Evolutionary conservation across 1,140 invertebrate species (phyloP), one percentile per base, ranked within the genome.

Genomic region (Homalodisca vitripennis): DNA sequence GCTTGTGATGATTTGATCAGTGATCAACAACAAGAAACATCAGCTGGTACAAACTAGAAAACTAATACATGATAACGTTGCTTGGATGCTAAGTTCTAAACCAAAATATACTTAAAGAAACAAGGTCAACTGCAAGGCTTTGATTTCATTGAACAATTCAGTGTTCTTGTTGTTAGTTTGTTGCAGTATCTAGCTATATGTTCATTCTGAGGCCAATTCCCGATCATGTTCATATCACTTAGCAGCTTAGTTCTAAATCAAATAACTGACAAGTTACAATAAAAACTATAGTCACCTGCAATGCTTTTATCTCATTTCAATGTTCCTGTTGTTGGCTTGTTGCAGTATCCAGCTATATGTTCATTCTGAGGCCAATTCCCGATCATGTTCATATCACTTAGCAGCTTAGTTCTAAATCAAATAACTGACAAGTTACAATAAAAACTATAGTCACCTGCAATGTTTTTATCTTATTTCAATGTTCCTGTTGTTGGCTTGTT

Each of bases 371-470:
- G 84, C 79, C 20, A 92, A 86, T 72, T 92, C 91, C 47, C 87
- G 86, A 78, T 93, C 89, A 81, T 92, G 92, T 76, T 93, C 92
- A n/a, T n/a, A n/a, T n/a, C n/a, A n/a, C n/a, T n/a, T n/a, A n/a
- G n/a, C n/a, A n/a, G n/a, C n/a, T n/a, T 41, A 41, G 6, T 41
- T 17, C 34, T 41, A 41, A 41, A 41, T 41, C 6, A 41, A 41
- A 41, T 41, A 41, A 41, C 34, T 41, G 34, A n/a, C n/a, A n/a
- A n/a, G n/a, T n/a, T 10, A 41, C 34, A 41, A 41, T 41, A 41
- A 41, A 41, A 10, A 10, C 34, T 41, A 6, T 17, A 60, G 73
- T 63, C 75, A 84, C 82, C 78, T 89, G 86, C 6, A 92, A 79
- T 67, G 76, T 82, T 0, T 75, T 73, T 70, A 91, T 87, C 76